Evolutionary conservation across 1,140 invertebrate species (phyloP), one percentile per base, ranked within the genome.

Genomic region (Conus ventricosus): DNA sequence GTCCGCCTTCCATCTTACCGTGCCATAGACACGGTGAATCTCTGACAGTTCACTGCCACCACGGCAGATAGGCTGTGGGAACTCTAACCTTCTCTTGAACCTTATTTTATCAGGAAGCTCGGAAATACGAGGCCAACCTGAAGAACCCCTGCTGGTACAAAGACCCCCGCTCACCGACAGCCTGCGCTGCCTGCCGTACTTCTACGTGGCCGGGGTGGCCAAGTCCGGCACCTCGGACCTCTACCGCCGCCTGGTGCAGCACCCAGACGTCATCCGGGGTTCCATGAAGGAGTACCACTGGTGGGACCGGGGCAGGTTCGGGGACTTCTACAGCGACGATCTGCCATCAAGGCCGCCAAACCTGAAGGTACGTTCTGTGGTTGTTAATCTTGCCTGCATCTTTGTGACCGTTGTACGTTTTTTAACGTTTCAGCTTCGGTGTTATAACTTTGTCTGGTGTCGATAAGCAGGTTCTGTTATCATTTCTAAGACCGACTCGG

Each of bases 211-310:
- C 67, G 91, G 91, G 39, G 88, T 88, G 60, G 84, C 90, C 7
- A 92, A 92, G 81, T 88, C 81, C 53, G 91, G 89, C 2, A 92
- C 91, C 20, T 87, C 88, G 20, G 91, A 90, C 71, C 51, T 92
- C 17, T 88, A 89, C 78, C 54, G 57, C 13, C 84, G 91, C 17
- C 39, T 92, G 8, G 25, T 60, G 8, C 63, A 84, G 27, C 91
- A 92, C 67, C 89, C 86, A 7, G 67, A 91, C 15, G 60, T 92
- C 54, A 63, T 87, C 17, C 20, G 20, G 25, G 54, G 81, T 15
- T 23, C 82, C 17, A 57, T 67, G 10, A 91, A 90, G 63, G 91
- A 91, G 84, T 85, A 89, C 7, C 85, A 87, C 53, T 87, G 85
- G 85, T 87, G 75, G 54, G 53, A 85, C 84, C 25, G 84, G 10